Evolutionary conservation across 2,888 invertebrate genomes (phyloP).

Genomic region (Sceliomorpha sp.): DNA sequence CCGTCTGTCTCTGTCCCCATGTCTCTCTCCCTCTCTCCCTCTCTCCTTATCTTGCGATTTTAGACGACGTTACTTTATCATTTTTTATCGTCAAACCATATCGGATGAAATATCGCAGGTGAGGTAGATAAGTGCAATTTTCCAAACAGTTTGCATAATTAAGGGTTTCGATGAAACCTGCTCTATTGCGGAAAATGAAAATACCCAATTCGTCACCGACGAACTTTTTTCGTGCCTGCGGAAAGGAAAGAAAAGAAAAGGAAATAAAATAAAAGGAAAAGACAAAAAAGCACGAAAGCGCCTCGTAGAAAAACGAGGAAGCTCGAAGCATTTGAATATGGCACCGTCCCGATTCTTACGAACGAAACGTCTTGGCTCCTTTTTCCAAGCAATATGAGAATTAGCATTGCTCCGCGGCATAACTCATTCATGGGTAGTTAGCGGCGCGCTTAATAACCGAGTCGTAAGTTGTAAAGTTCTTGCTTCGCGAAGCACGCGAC

Average conservation of each 20-base stretch:
- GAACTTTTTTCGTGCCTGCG: no score
- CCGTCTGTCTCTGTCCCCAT: slow-evolving; percentile 30
- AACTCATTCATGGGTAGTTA: slow-evolving; percentile 80
- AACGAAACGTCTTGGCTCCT: slow-evolving; percentile 25
- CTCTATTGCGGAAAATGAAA: no score
- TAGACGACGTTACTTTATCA: slow-evolving; percentile 1
- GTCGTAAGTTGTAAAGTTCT: slow-evolving; percentile 65
- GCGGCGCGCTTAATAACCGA: slow-evolving; percentile 73
- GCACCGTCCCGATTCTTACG: slow-evolving; percentile 17
- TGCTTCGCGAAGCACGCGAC: slow-evolving; percentile 38
- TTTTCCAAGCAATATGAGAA: slow-evolving; percentile 69
- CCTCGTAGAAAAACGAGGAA: no score
- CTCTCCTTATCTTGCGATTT: slow-evolving; percentile 7
- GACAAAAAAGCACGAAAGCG: no score
- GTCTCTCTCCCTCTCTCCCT: slow-evolving; percentile 19
- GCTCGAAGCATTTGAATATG: no score
- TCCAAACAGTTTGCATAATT: no score
- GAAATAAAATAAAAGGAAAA: no score
- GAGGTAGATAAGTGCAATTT: no score
- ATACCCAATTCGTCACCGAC: no score
- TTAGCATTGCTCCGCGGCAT: slow-evolving; percentile 63
- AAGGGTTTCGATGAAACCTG: no score
- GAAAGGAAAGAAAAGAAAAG: no score
- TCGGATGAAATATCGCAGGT: no score
- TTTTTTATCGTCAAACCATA: slow-evolving; percentile 10